Evolutionary conservation across 2,888 invertebrate genomes (phyloP).

Genomic region (Drosophila basisetae): DNA sequence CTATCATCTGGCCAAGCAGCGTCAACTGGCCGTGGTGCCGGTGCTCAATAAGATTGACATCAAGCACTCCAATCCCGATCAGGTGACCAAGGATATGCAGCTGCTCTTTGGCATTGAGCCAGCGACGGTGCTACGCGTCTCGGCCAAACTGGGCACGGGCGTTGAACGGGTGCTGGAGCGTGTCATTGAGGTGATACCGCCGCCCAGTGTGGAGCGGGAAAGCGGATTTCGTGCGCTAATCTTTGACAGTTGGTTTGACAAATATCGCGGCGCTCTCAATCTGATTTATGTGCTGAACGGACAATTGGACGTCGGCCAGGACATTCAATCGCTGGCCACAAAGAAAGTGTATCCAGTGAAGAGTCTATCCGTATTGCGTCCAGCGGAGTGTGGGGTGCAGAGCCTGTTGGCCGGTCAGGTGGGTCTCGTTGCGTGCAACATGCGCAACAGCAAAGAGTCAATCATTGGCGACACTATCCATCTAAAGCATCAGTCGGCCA

Average conservation of each 20-base stretch:
- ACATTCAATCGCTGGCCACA: conserved; percentile 90
- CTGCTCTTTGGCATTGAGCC: conserved; percentile 93
- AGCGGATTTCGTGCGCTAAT: conserved; percentile 91
- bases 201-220: conserved; percentile 88
- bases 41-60: conserved; percentile 98
- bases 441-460: conserved; percentile 91
- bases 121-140: conserved; percentile 91
- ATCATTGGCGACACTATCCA: conserved; percentile 92
- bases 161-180: conserved; percentile 91
- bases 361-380: conserved; percentile 92
- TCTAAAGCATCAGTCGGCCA: conserved; percentile 86
- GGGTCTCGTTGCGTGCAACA: conserved; percentile 93
- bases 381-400: conserved; percentile 89
- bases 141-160: conserved; percentile 96
- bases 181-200: conserved; percentile 92
- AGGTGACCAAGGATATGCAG: conserved; percentile 91
- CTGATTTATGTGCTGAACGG: conserved; percentile 93
- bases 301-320: conserved; percentile 89
- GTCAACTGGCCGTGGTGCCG: conserved; percentile 93
- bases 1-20: conserved; percentile 94
- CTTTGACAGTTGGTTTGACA: conserved; percentile 98
- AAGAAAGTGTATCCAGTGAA: conserved; percentile 92
- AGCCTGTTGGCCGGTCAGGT: conserved; percentile 95
- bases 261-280: conserved; percentile 92
- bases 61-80: conserved; percentile 94